phyloP scores from a whole-genome alignment of 2,113 vertebrate species.

The Echinops telfairi region DNA sequence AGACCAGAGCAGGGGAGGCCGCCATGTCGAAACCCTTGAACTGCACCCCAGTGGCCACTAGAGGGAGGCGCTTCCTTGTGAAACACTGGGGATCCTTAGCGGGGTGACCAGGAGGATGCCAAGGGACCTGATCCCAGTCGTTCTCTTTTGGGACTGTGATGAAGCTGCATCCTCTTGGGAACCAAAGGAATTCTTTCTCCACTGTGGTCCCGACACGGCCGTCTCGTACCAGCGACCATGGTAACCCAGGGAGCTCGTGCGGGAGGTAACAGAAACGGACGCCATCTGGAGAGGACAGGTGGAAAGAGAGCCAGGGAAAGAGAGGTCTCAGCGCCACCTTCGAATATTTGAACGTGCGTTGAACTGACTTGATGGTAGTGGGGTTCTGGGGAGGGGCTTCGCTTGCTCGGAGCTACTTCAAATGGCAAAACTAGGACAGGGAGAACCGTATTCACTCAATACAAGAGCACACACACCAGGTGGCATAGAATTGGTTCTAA shows the following conservation, averaged over 20 bases:
- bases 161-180: not conserved
- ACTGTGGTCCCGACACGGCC: not conserved
- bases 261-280: not conserved
- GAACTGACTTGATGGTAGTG: not conserved
- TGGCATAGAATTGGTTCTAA: not conserved
- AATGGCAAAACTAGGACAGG: not conserved
- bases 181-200: not conserved
- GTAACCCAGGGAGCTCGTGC: not conserved
- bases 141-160: not conserved
- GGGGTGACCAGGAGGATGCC: not conserved
- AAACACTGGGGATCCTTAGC: not conserved
- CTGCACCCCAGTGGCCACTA: conserved; percentile 1
- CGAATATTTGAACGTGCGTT: not conserved
- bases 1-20: not conserved
- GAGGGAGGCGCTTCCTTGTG: conserved; percentile 62
- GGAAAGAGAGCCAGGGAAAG: not conserved
- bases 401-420: not conserved
- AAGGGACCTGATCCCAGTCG: not conserved
- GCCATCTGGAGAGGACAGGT: not conserved
- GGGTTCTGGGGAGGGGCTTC: not conserved
- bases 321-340: not conserved
- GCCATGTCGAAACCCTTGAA: not conserved
- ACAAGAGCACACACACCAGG: not conserved
- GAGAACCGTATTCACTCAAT: not conserved
- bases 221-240: not conserved